phyloP scores from a whole-genome alignment of 2,113 vertebrate species.

The Micromys minutus region DNA sequence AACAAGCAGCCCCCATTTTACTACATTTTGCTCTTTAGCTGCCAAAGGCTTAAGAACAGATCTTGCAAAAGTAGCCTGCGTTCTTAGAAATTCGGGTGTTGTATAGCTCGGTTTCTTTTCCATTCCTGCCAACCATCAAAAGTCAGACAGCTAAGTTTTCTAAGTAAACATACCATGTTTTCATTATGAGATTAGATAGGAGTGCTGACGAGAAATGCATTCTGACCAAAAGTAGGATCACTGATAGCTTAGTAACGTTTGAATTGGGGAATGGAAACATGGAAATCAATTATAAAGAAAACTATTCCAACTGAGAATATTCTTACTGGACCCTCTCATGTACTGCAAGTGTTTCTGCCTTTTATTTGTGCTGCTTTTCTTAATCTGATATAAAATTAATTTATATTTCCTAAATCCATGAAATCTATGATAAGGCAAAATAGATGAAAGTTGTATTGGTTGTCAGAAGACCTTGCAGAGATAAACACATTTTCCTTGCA shows the following conservation, averaged over 20 bases:
- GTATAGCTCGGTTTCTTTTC: constrained; percentile 43
- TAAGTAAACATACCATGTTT: constrained; percentile 50
- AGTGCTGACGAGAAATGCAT: not conserved
- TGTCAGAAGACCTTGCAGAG: not conserved
- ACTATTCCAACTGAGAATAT: not conserved
- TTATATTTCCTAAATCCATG: constrained; percentile 6
- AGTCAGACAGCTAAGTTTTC: constrained; percentile 31
- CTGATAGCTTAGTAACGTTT: constrained; percentile 29
- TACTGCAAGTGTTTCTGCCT: not conserved
- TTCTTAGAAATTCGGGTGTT: constrained; percentile 26
- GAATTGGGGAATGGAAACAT: constrained; percentile 6
- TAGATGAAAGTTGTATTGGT: not conserved
- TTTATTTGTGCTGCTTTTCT: constrained; percentile 21
- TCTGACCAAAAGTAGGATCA: constrained; percentile 37
- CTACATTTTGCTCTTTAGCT: constrained; percentile 19
- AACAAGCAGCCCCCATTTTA: constrained; percentile 7
- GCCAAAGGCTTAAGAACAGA: constrained; percentile 56
- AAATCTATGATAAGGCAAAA: constrained; percentile 11
- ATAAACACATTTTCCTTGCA: not conserved
- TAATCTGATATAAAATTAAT: constrained; percentile 43
- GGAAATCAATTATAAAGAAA: constrained; percentile 35
- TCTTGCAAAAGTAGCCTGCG: constrained; percentile 47
- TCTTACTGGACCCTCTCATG: not conserved
- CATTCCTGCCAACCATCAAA: constrained; percentile 53
- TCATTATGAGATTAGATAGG: constrained; percentile 54